Evolutionary conservation across 2,888 invertebrate genomes (phyloP).

Genomic region (Machimus rusticus): DNA sequence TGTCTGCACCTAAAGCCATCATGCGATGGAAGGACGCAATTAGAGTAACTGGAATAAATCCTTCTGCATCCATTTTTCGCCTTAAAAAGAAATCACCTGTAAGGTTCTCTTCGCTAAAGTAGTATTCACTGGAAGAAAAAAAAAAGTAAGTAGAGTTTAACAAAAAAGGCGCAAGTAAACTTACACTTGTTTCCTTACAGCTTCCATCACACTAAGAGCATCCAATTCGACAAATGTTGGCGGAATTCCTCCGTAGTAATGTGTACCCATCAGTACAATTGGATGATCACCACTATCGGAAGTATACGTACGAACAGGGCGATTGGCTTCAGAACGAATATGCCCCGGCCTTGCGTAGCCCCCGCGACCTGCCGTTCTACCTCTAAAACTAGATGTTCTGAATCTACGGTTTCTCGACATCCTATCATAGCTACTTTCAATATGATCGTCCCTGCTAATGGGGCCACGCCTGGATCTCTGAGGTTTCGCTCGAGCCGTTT

Average conservation of each 20-base stretch:
- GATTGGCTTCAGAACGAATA: constrained; percentile 64
- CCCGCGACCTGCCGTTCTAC: constrained; percentile 57
- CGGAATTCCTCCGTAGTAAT: constrained; percentile 61
- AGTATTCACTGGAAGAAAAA: constrained; percentile 83
- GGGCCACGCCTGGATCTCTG: constrained; percentile 67
- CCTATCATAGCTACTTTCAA: constrained; percentile 53
- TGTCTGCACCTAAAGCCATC: constrained; percentile 83
- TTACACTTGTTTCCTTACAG: constrained; percentile 91
- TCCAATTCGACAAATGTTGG: constrained; percentile 60
- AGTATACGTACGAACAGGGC: constrained; percentile 57
- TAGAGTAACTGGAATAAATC: constrained; percentile 90
- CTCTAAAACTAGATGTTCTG: constrained; percentile 58
- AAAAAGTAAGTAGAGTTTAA: constrained; percentile 43
- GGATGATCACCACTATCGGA: constrained; percentile 57
- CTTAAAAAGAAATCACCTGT: constrained; percentile 95
- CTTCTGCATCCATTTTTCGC: constrained; percentile 94
- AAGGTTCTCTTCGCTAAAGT: constrained; percentile 97
- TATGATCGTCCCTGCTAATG: constrained; percentile 52
- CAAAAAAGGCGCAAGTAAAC: constrained; percentile 58
- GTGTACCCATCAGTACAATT: constrained; percentile 62
- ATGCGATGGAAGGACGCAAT: constrained; percentile 97
- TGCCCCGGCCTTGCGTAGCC: constrained; percentile 65
- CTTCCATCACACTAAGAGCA: constrained; percentile 75
- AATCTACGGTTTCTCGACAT: constrained; percentile 59
- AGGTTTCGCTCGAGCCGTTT: constrained; percentile 69